Base-by-base conservation (phyloP, 2,888 invertebrate genomes). In the Dicyrtomina minuta region DNA sequence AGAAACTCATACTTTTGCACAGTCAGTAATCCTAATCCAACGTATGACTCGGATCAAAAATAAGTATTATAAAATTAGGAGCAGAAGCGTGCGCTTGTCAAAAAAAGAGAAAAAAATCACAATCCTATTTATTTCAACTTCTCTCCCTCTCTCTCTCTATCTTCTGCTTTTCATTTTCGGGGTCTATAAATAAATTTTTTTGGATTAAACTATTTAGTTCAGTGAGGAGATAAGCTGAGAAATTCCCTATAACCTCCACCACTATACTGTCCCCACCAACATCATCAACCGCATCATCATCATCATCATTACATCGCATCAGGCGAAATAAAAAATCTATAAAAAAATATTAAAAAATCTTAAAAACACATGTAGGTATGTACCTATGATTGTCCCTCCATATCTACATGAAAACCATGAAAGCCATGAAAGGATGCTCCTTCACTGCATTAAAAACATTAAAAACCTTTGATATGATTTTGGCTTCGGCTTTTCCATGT, bases 41-140 rank as follows among this genome's bases (percentile, higher is more conserved):
- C 3, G 33, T 33, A 33, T 33, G 33, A 58, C 58, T 58, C 58
- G 20, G 39, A 27, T 41, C 58, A 56, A 22, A 24, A 56, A 6
- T 4, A 24, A 58, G 41, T 58, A 58, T 39, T 49, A 51, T 51
- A 53, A 33, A 64, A 51, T 33, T 33, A 64, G 27, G 51, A 13
- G 17, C 64, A 64, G 51, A 64, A 64, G 51, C 51, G 51, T 64
- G 49, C 51, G 33, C 33, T 64, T 64, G 51, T 64, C 64, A 64
- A 64, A 64, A 51, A 51, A 64, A 64, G 51, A 51, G 64, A 64
- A 64, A 64, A 51, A 51, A 39, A 64, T 64, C 64, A 51, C 64
- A 51, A 64, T 41, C 39, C 51, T n/a, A 15, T 51, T 33, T n/a
- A 15, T 51, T 53, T 64, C 39, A 24, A 53, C 64, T 64, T 56